Conservation (phyloP, 2,888 invertebrate species). For the Agrilus cyanescens region DNA sequence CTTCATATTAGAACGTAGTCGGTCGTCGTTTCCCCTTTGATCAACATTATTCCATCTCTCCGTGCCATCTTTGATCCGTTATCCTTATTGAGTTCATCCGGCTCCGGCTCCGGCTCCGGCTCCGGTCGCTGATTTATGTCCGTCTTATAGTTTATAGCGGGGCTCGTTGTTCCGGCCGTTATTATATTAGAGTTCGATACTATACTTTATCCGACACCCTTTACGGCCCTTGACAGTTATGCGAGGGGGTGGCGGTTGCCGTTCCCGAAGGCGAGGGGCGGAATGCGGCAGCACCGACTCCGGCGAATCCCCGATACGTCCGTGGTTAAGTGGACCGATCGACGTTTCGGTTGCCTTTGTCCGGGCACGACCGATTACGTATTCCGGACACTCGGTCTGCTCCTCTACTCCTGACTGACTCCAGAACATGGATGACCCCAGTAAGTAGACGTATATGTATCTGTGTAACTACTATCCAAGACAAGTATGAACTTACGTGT, state of each 20-base stretch:
- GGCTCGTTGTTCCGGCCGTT: constrained; percentile 56
- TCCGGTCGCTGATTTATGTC: constrained; percentile 44
- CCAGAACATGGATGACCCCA: too few relatives aligned
- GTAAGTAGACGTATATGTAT: too few relatives aligned
- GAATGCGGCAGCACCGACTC: neutral
- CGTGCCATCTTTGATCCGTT: neutral
- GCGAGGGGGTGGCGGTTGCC: constrained; percentile 24
- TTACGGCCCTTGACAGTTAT: constrained; percentile 30
- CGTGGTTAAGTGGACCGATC: constrained; percentile 30
- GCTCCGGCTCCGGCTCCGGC: constrained; percentile 12
- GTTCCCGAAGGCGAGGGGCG: constrained; percentile 14
- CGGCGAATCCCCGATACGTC: constrained; percentile 12
- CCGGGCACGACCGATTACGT: constrained; percentile 25
- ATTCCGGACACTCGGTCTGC: constrained; percentile 17
- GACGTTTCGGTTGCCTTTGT: constrained; percentile 18
- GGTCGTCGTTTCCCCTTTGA: too few relatives aligned
- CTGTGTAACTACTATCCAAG: too few relatives aligned
- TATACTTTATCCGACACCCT: constrained; percentile 33
- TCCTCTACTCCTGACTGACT: too few relatives aligned
- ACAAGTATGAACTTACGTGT: too few relatives aligned
- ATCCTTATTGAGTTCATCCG: neutral
- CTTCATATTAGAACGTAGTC: too few relatives aligned
- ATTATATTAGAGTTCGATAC: constrained; percentile 53
- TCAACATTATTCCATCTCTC: too few relatives aligned
- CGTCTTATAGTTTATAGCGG: constrained; percentile 54